Conservation (phyloP, 2,797 vertebrate species). For the Myotis planiceps region DNA sequence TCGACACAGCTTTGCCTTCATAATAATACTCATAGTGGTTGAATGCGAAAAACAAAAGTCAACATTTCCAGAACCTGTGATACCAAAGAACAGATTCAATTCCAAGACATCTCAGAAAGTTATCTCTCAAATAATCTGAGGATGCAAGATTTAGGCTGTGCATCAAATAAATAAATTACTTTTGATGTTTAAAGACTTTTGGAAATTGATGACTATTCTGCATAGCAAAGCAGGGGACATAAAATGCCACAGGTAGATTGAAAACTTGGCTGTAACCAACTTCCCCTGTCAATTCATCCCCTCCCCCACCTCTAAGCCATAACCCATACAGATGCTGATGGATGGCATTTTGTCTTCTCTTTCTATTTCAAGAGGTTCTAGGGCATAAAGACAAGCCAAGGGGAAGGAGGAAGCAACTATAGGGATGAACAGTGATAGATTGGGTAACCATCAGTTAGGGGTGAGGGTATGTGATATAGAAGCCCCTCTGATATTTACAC, state of each 20-base stretch:
- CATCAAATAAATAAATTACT: slow-evolving; percentile 43
- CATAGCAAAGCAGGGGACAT: background rate
- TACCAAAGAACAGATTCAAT: slow-evolving; percentile 37
- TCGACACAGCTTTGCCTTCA: slow-evolving; percentile 6
- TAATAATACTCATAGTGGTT: slow-evolving; percentile 37
- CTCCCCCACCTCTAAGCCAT: background rate
- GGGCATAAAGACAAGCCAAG: background rate
- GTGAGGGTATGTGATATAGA: rapidly evolving
- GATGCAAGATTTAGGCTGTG: background rate
- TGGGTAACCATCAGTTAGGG: background rate
- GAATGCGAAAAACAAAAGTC: slow-evolving; percentile 16
- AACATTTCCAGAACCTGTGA: background rate
- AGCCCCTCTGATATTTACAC: background rate
- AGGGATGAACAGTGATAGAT: background rate
- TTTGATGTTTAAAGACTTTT: background rate
- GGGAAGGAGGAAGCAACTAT: background rate
- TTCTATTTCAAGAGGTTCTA: background rate
- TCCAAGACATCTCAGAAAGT: background rate
- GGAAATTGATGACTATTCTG: background rate
- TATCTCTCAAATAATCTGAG: slow-evolving; percentile 30
- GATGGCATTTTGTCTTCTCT: background rate
- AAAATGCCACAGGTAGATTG: background rate
- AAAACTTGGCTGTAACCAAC: background rate
- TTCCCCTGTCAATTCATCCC: background rate
- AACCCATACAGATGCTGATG: background rate